These are phyloP conservation scores for Neuroscelio doddi DNA, from an alignment of 2,888 invertebrate genomes.

Conservation along the genomic window DNA sequence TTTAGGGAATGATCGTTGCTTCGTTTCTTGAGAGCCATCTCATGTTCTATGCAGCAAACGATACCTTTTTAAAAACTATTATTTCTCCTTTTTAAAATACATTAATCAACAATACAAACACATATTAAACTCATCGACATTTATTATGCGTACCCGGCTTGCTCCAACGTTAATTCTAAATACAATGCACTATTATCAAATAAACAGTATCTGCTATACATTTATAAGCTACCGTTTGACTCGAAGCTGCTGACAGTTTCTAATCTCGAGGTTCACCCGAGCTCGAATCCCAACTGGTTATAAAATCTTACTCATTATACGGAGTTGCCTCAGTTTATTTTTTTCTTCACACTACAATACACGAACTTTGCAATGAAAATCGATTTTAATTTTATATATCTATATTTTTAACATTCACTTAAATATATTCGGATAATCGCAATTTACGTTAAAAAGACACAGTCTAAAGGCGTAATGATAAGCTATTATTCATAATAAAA, in stretches of 20 bases:
- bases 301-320: no score
- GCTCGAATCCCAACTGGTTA: no score
- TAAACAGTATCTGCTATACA: background rate
- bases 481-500: background rate
- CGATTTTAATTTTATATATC: background rate
- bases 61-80: background rate
- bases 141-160: background rate
- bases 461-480: background rate
- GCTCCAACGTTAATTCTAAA: conserved; percentile 4
- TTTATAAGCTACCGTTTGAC: background rate
- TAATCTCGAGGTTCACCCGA: no score
- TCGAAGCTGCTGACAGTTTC: background rate
- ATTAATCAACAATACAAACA: conserved; percentile 12
- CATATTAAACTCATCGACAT: conserved; percentile 8
- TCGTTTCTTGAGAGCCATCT: no score
- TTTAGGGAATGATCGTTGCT: no score
- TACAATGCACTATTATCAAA: background rate
- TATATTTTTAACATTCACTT: conserved; percentile 5
- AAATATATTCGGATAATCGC: conserved; percentile 4
- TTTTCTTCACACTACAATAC: background rate
- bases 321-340: no score
- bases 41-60: background rate
- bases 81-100: background rate
- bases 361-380: background rate
- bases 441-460: conserved; percentile 4